Evolutionary conservation across 2,888 invertebrate species (phyloP).

Genomic region (Pardosa pseudoannulata): DNA sequence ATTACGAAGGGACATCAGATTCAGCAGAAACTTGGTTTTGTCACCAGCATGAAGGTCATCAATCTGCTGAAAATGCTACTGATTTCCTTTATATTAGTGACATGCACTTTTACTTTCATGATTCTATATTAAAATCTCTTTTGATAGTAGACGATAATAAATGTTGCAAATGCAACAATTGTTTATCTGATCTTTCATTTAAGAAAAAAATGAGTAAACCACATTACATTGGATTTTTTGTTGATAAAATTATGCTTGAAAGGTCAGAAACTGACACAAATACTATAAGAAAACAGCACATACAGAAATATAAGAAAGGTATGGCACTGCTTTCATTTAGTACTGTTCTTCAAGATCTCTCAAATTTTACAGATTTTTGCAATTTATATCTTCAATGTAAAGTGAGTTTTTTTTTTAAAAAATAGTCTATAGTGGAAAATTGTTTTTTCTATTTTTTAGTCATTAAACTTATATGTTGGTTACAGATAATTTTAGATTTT

Average conservation of each 20-base stretch:
- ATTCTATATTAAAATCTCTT: background rate
- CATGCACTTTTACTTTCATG: conserved; percentile 8
- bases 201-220: background rate
- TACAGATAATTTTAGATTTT: too few species aligned
- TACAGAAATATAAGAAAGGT: background rate
- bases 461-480: too few species aligned
- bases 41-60: background rate
- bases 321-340: background rate
- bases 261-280: background rate
- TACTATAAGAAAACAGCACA: too few species aligned
- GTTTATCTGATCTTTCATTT: background rate
- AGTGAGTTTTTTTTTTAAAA: too few species aligned
- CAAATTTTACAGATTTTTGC: background rate
- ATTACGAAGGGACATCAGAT: background rate
- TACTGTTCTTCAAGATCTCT: background rate
- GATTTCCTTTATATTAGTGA: background rate
- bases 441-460: too few species aligned
- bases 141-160: background rate
- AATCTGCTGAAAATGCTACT: background rate
- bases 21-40: conserved; percentile 18
- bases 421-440: too few species aligned
- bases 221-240: conserved; percentile 4
- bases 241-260: background rate
- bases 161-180: background rate
- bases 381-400: conserved; percentile 11